Conservation (phyloP, 2,797 vertebrate species). For the Vultur gryphus region DNA sequence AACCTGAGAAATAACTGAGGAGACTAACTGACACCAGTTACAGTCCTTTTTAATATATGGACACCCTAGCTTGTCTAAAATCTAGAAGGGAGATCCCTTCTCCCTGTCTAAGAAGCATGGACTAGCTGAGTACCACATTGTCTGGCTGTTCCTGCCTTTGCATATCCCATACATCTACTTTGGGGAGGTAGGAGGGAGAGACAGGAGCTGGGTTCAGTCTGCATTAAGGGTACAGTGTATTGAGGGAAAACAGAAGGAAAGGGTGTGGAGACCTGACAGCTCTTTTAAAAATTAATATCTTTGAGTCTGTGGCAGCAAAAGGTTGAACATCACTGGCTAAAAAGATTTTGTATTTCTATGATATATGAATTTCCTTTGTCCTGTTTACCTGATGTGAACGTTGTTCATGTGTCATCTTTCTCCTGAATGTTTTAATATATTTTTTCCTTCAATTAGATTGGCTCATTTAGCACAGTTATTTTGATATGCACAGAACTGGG, state of each 20-base stretch:
- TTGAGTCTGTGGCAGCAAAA: not conserved
- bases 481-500: not conserved
- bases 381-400: not conserved
- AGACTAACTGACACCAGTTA: not conserved
- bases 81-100: not conserved
- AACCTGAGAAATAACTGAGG: not conserved
- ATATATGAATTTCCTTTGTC: not conserved
- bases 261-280: not conserved
- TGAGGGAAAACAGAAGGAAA: not conserved
- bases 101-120: not conserved
- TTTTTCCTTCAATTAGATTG: not conserved
- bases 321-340: not conserved
- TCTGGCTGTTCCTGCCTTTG: not conserved
- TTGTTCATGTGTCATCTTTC: not conserved
- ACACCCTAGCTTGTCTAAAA: not conserved
- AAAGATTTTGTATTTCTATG: not conserved
- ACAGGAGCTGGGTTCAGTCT: not conserved
- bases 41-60: not conserved
- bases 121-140: not conserved
- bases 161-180: not conserved
- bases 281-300: not conserved
- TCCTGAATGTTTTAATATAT: not conserved
- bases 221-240: not conserved
- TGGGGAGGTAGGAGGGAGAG: not conserved
- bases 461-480: not conserved